Conservation (phyloP, 1,140 invertebrate species). For the Bombus waltoni region DNA sequence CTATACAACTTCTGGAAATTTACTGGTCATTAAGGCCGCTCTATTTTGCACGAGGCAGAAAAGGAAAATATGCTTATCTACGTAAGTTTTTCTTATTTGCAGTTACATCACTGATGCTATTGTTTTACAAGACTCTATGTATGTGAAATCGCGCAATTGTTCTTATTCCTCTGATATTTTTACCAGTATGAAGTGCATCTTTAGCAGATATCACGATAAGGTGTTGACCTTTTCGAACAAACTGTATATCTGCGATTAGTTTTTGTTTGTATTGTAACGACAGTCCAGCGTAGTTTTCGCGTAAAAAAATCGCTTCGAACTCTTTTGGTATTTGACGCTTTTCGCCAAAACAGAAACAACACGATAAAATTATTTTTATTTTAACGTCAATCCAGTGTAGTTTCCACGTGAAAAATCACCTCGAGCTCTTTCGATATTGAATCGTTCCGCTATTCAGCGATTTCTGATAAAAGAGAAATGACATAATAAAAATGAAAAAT, state of each 20-base stretch:
- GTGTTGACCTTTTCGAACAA: background rate
- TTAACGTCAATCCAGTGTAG: too few relatives aligned
- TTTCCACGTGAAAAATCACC: too few relatives aligned
- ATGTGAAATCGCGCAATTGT: slow-evolving; percentile 4
- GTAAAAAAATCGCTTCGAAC: too few relatives aligned
- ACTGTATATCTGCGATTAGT: background rate
- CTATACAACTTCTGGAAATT: slow-evolving; percentile 52
- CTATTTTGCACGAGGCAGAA: slow-evolving; percentile 8
- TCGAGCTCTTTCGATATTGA: too few relatives aligned
- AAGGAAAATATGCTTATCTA: slow-evolving; percentile 42
- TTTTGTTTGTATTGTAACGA: too few relatives aligned
- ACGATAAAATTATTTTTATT: too few relatives aligned
- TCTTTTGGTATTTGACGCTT: too few relatives aligned
- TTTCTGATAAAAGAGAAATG: background rate
- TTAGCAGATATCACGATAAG: slow-evolving; percentile 32
- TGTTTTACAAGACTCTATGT: background rate
- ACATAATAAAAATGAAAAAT: background rate
- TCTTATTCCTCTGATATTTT: background rate
- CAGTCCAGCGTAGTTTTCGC: too few relatives aligned
- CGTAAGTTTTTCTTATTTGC: slow-evolving; percentile 18
- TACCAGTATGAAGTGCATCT: background rate
- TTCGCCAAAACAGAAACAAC: too few relatives aligned
- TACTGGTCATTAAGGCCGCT: slow-evolving; percentile 34
- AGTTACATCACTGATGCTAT: slow-evolving; percentile 11
- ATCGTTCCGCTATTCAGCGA: background rate